Evolutionary conservation across 2,797 vertebrate species (phyloP), one percentile per base, ranked within the genome.

Genomic region (Miichthys miiuy): DNA sequence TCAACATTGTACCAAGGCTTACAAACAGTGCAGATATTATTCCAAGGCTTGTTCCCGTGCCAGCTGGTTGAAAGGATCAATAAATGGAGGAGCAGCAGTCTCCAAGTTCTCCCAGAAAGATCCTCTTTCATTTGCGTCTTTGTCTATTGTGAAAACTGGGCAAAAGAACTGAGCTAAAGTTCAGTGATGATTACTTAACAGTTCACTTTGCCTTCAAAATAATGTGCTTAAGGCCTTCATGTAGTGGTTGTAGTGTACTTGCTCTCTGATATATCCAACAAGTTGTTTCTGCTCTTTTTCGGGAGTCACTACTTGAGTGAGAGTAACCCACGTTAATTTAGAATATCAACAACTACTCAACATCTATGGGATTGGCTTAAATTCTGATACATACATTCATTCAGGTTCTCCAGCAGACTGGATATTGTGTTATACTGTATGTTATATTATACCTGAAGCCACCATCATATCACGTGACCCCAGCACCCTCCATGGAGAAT

Each of bases 81-180:
- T 80, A 69, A 66, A 42, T 25, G 21, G 48, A 68, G 17, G n/a
- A 61, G 67, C 66, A 34, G 60, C 14, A 57, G 42, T 30, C 27
- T 78, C 47, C 30, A 62, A 44, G 21, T 70, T 76, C 20, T 14
- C 54, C 57, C 50, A 58, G 23, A 69, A 38, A 51, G 71, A 71
- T 80, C 64, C 34, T 68, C 41, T 84, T 73, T 83, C 55, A 58
- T 72, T 20, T 10, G 14, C 42, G 48, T 72, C 60, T 77, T 67
- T 57, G 51, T 74, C 74, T 77, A 20, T 83, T 78, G 78, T 64
- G 67, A 77, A 83, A 89, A 68, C 80, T 70, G 71, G 64, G 55
- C 46, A 9, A 72, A 85, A 75, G 23, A 75, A 64, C 67, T 20
- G 21, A 71, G 61, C 64, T 55, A 68, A 78, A 84, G 77, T 88